Evolutionary conservation across 2,113 vertebrate species (phyloP).

Genomic region (Trematocara unimaculatum): DNA sequence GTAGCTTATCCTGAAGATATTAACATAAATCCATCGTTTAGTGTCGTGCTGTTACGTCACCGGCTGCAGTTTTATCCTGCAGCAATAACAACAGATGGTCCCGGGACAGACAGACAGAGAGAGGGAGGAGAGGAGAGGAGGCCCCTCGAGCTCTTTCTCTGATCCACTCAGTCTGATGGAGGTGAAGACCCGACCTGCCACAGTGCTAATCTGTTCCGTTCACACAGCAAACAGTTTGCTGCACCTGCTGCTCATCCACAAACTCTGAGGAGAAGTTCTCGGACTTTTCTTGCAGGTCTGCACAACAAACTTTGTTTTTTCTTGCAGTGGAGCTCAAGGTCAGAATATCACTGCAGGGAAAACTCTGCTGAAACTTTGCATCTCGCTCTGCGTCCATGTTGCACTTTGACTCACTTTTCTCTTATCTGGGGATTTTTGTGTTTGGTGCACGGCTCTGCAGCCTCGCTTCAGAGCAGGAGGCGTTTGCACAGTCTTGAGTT

Average conservation of each 20-base stretch:
- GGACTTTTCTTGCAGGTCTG: background rate
- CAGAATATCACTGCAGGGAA: background rate
- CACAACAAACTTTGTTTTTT: background rate
- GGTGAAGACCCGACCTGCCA: constrained; percentile 13
- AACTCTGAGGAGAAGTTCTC: background rate
- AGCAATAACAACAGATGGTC: constrained; percentile 54
- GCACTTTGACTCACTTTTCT: background rate
- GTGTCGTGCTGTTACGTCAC: constrained; percentile 44
- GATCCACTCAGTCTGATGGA: background rate
- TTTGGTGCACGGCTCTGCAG: background rate
- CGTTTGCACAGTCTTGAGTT: background rate
- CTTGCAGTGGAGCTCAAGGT: background rate
- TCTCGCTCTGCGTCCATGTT: background rate
- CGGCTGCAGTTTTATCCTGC: constrained; percentile 20
- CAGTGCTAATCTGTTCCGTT: background rate
- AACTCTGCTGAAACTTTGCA: background rate
- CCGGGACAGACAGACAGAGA: background rate
- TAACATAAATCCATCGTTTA: background rate
- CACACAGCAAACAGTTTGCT: background rate
- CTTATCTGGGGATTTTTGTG: background rate
- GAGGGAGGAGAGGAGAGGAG: background rate
- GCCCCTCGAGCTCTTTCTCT: background rate
- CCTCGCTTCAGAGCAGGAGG: background rate
- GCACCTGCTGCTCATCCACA: background rate
- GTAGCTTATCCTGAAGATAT: background rate